These are phyloP conservation scores for Peromyscus leucopus DNA, from an alignment of 2,113 vertebrate genomes.

Conservation along the genomic window DNA sequence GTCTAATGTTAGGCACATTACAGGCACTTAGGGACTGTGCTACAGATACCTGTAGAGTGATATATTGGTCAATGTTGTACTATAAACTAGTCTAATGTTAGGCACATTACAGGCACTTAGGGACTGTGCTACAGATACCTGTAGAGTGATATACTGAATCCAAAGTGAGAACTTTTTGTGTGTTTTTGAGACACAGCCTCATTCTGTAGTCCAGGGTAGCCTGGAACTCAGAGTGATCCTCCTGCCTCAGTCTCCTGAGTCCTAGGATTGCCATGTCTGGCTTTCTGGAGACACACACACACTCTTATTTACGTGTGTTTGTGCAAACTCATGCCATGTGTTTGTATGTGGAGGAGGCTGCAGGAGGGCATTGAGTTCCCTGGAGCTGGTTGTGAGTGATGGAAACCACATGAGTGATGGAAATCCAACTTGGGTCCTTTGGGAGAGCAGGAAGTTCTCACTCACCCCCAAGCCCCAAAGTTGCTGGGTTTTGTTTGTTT, in stretches of 20 bases:
- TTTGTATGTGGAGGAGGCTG: background rate
- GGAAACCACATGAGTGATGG: no score
- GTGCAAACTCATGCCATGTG: background rate
- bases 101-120: background rate
- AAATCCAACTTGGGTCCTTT: background rate
- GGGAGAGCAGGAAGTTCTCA: background rate
- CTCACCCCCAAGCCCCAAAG: background rate
- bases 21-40: background rate
- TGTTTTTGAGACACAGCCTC: background rate
- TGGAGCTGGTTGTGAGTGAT: background rate
- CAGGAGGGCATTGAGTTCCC: background rate
- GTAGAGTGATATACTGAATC: background rate
- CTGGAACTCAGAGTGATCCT: background rate
- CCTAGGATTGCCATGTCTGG: background rate
- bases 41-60: background rate
- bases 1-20: background rate
- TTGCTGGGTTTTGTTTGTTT: background rate
- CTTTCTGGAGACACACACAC: background rate
- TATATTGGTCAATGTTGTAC: background rate
- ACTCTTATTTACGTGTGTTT: background rate
- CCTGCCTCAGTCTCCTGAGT: background rate
- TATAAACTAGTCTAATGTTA: background rate
- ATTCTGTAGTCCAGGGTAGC: background rate
- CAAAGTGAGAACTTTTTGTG: background rate
- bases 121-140: background rate